phyloP scores from a whole-genome alignment of 2,797 vertebrate genomes.

The Crocidura indochinensis region DNA sequence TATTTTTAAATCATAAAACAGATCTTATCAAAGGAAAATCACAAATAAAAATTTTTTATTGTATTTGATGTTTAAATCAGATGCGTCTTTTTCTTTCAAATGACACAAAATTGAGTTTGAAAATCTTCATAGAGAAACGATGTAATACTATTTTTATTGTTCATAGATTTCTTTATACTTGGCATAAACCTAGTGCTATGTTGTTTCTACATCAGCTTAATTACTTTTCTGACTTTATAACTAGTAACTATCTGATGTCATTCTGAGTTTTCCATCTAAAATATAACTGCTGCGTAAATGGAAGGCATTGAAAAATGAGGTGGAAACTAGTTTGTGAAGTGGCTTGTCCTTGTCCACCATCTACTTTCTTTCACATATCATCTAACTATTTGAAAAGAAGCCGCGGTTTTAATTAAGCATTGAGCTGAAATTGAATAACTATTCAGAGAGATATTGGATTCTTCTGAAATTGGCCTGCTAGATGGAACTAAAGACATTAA shows the following conservation, averaged over 20 bases:
- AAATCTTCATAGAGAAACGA: neutral
- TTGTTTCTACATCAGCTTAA: neutral
- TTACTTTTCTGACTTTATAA: neutral
- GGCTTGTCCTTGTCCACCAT: neutral
- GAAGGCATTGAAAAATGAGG: neutral
- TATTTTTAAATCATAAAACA: neutral
- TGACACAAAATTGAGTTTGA: neutral
- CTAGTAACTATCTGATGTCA: neutral
- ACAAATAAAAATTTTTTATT: neutral
- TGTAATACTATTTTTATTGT: neutral
- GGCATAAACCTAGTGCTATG: neutral
- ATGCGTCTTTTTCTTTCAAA: neutral
- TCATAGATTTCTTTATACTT: neutral
- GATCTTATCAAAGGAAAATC: neutral
- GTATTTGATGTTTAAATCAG: neutral
- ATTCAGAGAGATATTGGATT: slow-evolving; percentile 12
- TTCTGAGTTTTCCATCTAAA: neutral
- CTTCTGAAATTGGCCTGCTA: neutral
- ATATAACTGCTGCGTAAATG: neutral
- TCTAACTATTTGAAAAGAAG: neutral
- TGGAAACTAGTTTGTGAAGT: neutral
- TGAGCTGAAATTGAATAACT: neutral
- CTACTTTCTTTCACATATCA: neutral
- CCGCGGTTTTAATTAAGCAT: neutral
- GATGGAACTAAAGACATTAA: neutral